Percentiles rank a stretch among this genome's conserved stretches.
Evolutionary conservation across 2,113 vertebrate species (phyloP).

Genomic region (Zosterops pallidus): DNA sequence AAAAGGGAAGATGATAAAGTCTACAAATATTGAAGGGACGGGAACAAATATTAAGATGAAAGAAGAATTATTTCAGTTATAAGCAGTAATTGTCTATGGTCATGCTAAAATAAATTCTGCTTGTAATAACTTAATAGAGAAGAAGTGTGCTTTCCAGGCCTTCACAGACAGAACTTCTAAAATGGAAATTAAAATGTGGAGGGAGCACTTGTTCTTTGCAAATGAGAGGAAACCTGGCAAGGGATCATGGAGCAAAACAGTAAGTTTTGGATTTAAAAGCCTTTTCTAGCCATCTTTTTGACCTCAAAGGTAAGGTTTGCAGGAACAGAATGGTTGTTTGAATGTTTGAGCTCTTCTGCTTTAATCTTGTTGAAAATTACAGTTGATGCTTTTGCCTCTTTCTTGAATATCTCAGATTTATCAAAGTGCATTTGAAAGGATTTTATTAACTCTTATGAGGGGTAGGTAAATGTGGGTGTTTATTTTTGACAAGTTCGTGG

Average conservation of each 20-base stretch:
- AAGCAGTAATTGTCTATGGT: background rate
- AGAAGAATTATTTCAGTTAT: background rate
- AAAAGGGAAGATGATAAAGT: background rate
- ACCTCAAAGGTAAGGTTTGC: background rate
- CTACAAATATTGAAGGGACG: background rate
- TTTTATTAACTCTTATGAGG: background rate
- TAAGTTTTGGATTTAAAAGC: background rate
- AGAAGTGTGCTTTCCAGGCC: background rate
- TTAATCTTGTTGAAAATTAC: background rate
- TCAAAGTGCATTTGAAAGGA: background rate
- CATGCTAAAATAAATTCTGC: background rate
- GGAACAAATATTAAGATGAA: background rate
- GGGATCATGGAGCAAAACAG: background rate
- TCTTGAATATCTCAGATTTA: background rate
- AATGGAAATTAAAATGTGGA: background rate
- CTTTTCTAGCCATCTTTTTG: background rate
- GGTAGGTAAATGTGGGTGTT: background rate
- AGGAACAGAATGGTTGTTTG: background rate
- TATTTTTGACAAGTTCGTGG: no score
- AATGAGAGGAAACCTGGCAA: background rate
- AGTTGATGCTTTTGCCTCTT: background rate
- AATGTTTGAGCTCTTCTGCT: background rate
- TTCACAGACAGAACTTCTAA: background rate
- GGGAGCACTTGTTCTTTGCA: background rate
- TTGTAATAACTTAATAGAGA: background rate